phyloP scores from a whole-genome alignment of 2,113 vertebrate genomes.

The Cervus canadensis region DNA sequence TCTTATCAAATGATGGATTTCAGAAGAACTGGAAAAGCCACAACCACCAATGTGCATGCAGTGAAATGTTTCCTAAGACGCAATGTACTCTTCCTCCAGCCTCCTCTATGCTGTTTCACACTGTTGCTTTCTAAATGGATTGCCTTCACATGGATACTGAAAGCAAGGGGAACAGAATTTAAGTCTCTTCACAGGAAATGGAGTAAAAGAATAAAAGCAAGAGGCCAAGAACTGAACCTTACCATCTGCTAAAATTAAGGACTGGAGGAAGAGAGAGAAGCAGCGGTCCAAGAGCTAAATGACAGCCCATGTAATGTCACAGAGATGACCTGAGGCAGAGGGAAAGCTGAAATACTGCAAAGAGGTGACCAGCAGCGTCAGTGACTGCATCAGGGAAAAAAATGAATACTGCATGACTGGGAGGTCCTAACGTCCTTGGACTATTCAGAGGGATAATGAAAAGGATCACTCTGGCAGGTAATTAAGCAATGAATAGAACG shows the following conservation, averaged over 20 bases:
- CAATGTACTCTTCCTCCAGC: no score
- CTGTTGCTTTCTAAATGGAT: neutral
- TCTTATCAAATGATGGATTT: neutral
- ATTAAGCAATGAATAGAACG: neutral
- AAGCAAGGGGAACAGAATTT: neutral
- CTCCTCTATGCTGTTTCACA: neutral
- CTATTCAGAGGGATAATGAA: neutral
- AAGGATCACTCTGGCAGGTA: neutral
- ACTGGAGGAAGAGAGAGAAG: neutral
- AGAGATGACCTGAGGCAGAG: neutral
- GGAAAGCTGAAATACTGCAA: neutral
- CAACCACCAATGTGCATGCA: neutral
- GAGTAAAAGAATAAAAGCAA: neutral
- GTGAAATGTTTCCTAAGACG: neutral
- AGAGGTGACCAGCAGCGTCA: neutral
- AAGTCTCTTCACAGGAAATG: neutral
- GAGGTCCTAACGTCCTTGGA: neutral
- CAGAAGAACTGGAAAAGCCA: neutral
- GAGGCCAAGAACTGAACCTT: neutral
- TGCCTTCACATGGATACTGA: neutral
- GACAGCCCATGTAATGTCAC: neutral
- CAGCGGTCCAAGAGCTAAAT: rapidly evolving
- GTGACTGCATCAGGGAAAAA: neutral
- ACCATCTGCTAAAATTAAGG: neutral
- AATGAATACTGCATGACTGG: neutral